These are phyloP conservation scores for Hucho hucho DNA, from an alignment of 2,113 vertebrate genomes.

Conservation along the genomic window DNA sequence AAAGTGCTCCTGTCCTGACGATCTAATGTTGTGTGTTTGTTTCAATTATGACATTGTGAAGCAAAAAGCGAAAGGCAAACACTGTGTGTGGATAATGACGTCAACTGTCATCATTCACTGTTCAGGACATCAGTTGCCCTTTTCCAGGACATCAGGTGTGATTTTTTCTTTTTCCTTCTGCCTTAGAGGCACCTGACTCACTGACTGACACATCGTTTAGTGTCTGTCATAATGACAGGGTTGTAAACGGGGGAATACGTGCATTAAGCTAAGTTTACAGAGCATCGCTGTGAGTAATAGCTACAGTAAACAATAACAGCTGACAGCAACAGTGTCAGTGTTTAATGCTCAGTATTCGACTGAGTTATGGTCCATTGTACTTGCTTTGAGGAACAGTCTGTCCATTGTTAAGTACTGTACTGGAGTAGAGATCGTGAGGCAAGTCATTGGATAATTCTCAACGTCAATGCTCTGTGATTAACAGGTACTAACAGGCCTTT, in stretches of 20 bases:
- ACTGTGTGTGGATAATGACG: too few species aligned
- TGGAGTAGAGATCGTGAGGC: background rate
- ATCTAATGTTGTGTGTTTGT: too few species aligned
- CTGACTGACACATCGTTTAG: background rate
- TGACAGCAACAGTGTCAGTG: slow-evolving; percentile 38
- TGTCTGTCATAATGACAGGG: background rate
- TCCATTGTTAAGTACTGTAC: background rate
- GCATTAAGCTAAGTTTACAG: background rate
- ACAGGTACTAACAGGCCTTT: background rate
- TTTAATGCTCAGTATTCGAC: background rate
- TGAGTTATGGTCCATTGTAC: background rate
- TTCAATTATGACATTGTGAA: too few species aligned
- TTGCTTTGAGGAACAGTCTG: background rate
- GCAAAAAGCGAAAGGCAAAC: too few species aligned
- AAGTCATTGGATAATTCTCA: background rate
- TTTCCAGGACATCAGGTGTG: too few species aligned
- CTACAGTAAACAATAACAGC: background rate
- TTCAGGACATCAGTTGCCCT: too few species aligned
- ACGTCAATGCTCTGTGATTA: background rate
- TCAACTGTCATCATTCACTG: too few species aligned
- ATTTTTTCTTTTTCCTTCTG: too few species aligned
- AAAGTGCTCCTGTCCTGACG: too few species aligned
- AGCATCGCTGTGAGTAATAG: background rate
- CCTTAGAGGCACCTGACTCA: too few species aligned
- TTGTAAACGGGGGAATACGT: background rate